A percentile compares a stretch with the other conserved stretches of the same genome.
Evolutionary conservation across 30 jellyfish, hydroid and myxozoan genomes (phyloP).

Genomic region (Turritopsis rubra): DNA sequence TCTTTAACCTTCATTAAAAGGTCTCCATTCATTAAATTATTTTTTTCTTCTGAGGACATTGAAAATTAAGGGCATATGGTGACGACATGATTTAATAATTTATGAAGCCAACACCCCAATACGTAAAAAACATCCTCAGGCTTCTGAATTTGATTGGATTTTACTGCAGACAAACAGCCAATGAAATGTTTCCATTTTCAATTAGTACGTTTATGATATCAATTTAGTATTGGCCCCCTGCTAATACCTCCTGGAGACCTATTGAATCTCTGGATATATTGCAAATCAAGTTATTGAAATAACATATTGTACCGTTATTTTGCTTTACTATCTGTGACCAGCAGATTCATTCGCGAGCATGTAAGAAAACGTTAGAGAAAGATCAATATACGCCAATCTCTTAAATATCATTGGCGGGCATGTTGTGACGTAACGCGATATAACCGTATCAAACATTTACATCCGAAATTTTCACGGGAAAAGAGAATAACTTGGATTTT

Average conservation of each 20-base stretch:
- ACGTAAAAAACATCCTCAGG: background rate
- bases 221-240: background rate
- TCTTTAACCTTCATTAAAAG: background rate
- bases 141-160: background rate
- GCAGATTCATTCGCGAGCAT: no score
- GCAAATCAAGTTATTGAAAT: background rate
- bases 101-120: background rate
- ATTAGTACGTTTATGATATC: background rate
- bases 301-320: no score
- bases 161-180: background rate
- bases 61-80: background rate
- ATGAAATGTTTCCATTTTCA: no score
- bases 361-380: no score
- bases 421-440: no score
- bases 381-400: no score
- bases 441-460: no score
- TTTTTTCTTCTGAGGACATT: background rate
- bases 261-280: background rate
- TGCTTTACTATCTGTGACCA: no score
- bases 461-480: no score
- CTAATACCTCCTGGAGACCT: background rate
- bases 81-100: background rate
- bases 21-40: no score
- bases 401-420: no score
- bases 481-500: no score